Conservation (phyloP, 2,888 invertebrate species). For the Hydroisotoma schaefferi region DNA sequence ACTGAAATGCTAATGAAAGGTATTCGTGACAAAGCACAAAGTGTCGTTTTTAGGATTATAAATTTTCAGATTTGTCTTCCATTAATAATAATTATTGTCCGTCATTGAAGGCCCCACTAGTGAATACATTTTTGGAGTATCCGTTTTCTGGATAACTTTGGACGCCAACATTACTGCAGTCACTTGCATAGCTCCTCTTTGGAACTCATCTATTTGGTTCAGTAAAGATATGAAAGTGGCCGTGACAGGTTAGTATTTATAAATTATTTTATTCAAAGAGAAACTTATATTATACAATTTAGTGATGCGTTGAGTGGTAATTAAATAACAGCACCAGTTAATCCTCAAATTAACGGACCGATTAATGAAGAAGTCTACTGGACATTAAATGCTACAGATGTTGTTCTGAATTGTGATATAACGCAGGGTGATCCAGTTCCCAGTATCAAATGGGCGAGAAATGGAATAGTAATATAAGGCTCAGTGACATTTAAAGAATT, state of each 20-base stretch:
- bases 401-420: not conserved
- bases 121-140: not conserved
- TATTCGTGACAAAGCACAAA: no score
- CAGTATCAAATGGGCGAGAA: not conserved
- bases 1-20: not conserved
- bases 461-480: not conserved
- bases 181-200: not conserved
- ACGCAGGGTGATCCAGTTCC: not conserved
- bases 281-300: not conserved
- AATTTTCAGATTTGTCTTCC: no score
- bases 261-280: not conserved
- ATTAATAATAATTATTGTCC: no score
- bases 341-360: not conserved
- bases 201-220: not conserved
- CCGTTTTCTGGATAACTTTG: not conserved
- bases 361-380: not conserved
- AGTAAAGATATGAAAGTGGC: not conserved
- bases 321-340: not conserved
- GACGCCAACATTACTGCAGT: not conserved
- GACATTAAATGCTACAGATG: not conserved
- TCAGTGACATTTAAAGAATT: not conserved
- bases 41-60: no score
- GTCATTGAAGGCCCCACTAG: not conserved
- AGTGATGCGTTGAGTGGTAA: not conserved
- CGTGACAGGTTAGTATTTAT: not conserved